Conservation (phyloP, 2,113 vertebrate species). For the Connochaetes taurinus region DNA sequence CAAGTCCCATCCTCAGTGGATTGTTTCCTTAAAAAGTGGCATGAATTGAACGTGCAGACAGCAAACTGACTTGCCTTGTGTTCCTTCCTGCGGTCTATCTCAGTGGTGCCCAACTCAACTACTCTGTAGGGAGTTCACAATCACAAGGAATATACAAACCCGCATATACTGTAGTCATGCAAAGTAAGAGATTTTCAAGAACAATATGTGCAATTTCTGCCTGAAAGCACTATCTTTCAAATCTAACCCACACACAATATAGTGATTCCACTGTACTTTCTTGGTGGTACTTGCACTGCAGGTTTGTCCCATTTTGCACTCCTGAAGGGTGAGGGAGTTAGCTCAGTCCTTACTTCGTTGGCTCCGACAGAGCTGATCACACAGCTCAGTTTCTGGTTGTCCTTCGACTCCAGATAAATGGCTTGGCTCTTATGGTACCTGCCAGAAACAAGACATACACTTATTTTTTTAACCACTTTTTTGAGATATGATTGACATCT, state of each 20-base stretch:
- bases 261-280: not conserved
- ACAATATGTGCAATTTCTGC: not conserved
- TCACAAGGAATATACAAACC: not conserved
- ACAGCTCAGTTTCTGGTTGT: constrained; percentile 98
- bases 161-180: accelerated
- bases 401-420: constrained; percentile 98
- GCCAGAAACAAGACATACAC: constrained; percentile 21
- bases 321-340: not conserved
- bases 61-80: not conserved
- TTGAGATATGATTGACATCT: not conserved
- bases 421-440: constrained; percentile 99
- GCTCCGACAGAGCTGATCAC: constrained; percentile 98
- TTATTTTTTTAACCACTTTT: not conserved
- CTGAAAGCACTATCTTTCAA: not conserved
- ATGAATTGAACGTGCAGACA: not conserved
- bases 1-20: not conserved
- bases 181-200: not conserved
- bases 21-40: not conserved
- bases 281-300: not conserved
- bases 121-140: not conserved
- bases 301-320: not conserved
- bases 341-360: constrained; percentile 86
- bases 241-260: not conserved
- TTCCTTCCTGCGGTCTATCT: not conserved
- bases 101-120: not conserved